phyloP scores from a whole-genome alignment of 2,113 vertebrate species.

The Hippocampus mohnikei region DNA sequence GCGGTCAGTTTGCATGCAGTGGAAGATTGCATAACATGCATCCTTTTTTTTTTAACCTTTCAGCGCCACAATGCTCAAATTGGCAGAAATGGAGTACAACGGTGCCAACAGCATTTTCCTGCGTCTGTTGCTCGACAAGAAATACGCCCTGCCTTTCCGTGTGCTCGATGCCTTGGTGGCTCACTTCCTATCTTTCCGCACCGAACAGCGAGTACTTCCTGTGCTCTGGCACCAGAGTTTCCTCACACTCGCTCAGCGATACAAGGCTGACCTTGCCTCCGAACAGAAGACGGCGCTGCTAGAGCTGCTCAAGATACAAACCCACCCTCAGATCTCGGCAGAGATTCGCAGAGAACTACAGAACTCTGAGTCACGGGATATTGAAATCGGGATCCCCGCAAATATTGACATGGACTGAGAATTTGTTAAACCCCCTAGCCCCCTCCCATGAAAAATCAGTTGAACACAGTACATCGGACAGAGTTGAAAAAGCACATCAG shows the following conservation, averaged over 20 bases:
- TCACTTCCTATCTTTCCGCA: conserved; percentile 91
- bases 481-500: neutral
- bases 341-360: conserved; percentile 89
- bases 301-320: conserved; percentile 87
- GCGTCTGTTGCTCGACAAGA: conserved; percentile 92
- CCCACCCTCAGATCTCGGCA: conserved; percentile 77
- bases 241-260: conserved; percentile 89
- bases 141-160: conserved; percentile 95
- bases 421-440: neutral
- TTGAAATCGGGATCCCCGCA: conserved; percentile 71
- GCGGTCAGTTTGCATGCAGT: neutral
- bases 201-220: conserved; percentile 81
- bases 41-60: neutral
- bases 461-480: neutral
- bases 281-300: conserved; percentile 89
- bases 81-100: conserved; percentile 94
- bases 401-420: conserved; percentile 72
- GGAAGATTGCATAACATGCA: conserved; percentile 22
- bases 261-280: conserved; percentile 88
- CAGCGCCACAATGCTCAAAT: conserved; percentile 93
- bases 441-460: neutral
- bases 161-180: conserved; percentile 93
- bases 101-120: conserved; percentile 98
- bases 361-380: conserved; percentile 79
- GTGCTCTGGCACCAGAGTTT: conserved; percentile 97